Conservation (phyloP, 2,888 invertebrate genomes). For the Diaperis boleti region DNA sequence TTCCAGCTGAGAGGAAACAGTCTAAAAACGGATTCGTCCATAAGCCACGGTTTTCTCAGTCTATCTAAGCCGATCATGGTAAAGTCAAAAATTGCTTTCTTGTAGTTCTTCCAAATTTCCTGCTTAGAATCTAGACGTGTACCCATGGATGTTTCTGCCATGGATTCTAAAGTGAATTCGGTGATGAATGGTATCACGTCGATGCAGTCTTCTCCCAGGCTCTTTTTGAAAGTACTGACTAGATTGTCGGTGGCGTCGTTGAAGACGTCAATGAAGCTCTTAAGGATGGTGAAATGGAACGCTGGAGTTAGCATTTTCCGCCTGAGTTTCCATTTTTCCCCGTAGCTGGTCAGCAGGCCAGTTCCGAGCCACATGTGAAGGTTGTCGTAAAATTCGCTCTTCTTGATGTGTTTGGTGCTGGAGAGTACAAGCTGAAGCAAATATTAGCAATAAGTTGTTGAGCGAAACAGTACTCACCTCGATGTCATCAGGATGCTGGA, state of each 20-base stretch:
- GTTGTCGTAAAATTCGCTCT: constrained; percentile 20
- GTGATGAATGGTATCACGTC: constrained; percentile 28
- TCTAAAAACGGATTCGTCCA: constrained; percentile 41
- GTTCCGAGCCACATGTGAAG: constrained; percentile 43
- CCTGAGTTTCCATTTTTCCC: constrained; percentile 46
- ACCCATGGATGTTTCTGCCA: constrained; percentile 55
- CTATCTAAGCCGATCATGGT: constrained; percentile 49
- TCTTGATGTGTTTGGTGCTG: constrained; percentile 20
- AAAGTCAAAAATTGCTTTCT: constrained; percentile 48
- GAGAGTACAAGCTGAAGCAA: constrained; percentile 36
- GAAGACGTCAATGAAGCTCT: constrained; percentile 45
- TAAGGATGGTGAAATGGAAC: constrained; percentile 48
- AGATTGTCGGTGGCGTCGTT: constrained; percentile 39
- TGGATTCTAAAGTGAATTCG: constrained; percentile 35
- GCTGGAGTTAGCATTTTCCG: constrained; percentile 50
- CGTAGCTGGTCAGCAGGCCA: constrained; percentile 44
- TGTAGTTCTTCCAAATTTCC: constrained; percentile 49
- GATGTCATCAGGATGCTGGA: constrained; percentile 42
- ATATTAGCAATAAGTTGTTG: constrained; percentile 3
- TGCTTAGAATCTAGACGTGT: constrained; percentile 47
- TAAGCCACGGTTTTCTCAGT: constrained; percentile 53
- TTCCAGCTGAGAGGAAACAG: no score
- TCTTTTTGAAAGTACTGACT: no score
- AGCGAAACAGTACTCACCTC: constrained; percentile 41
- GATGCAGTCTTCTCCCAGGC: constrained; percentile 14